Percentiles rank a stretch among this genome's conserved stretches.
phyloP scores from a whole-genome alignment of 2,797 vertebrate species.

The Threskiornis aethiopicus region DNA sequence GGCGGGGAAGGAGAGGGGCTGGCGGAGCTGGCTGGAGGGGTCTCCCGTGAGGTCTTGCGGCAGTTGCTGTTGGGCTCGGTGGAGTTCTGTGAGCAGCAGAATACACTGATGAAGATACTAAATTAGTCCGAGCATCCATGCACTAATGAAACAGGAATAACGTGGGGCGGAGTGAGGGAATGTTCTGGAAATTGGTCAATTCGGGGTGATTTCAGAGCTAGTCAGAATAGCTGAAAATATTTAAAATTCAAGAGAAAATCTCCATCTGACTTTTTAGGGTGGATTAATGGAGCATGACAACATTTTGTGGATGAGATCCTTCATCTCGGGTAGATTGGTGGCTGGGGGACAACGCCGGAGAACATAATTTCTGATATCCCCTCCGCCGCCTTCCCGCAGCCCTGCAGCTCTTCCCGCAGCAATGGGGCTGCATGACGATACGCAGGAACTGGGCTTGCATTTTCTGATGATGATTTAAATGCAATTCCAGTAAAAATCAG shows the following conservation, averaged over 20 bases:
- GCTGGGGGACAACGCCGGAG: not conserved
- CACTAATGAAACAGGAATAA: not conserved
- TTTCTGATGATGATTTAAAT: not conserved
- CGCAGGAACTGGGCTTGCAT: rapidly evolving
- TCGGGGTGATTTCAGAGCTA: not conserved
- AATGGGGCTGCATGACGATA: rapidly evolving
- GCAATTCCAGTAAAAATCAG: not conserved
- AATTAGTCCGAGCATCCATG: not conserved
- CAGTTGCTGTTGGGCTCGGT: rapidly evolving
- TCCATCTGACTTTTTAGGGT: constrained; percentile 28
- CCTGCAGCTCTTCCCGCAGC: not conserved
- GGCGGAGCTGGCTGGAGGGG: rapidly evolving
- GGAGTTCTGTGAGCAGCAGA: not conserved
- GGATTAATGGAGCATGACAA: constrained; percentile 39
- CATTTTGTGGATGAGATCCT: constrained; percentile 21
- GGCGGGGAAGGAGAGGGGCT: not conserved
- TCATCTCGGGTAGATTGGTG: not conserved
- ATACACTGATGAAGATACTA: not conserved
- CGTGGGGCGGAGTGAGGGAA: not conserved
- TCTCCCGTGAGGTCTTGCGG: rapidly evolving
- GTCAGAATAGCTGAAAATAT: not conserved
- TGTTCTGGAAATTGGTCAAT: not conserved
- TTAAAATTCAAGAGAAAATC: constrained; percentile 27
- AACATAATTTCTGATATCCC: not conserved
- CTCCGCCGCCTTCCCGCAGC: not conserved